phyloP scores from a whole-genome alignment of 2,113 vertebrate species.

The Carassius gibelio region DNA sequence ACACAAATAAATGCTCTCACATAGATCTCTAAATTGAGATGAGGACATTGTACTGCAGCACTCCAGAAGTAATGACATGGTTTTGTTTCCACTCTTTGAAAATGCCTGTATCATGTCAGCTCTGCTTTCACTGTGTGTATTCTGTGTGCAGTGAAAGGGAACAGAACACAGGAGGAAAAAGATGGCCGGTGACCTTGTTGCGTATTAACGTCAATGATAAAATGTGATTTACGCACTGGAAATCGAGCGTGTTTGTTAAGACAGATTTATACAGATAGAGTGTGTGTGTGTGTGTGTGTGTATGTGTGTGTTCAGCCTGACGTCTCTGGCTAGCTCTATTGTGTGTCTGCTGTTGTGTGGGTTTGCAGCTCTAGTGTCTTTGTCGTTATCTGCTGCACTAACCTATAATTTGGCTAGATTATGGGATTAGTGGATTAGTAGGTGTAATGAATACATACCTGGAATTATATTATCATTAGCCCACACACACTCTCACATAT shows the following conservation, averaged over 20 bases:
- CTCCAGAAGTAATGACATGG: conserved; percentile 50
- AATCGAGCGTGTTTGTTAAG: background rate
- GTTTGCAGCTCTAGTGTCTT: conserved; percentile 41
- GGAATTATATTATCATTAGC: conserved; percentile 29
- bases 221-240: conserved; percentile 38
- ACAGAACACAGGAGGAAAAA: conserved; percentile 47
- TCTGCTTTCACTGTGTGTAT: conserved; percentile 12
- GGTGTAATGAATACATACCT: conserved; percentile 43
- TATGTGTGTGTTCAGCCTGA: background rate
- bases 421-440: conserved; percentile 30
- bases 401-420: conserved; percentile 46
- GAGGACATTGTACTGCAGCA: conserved; percentile 5
- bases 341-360: conserved; percentile 31
- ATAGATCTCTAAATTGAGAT: background rate
- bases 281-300: background rate
- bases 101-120: conserved; percentile 6
- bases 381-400: conserved; percentile 18
- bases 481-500: background rate
- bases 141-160: conserved; percentile 34
- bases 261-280: background rate
- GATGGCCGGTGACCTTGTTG: conserved; percentile 51
- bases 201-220: conserved; percentile 36
- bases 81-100: conserved; percentile 41
- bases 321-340: conserved; percentile 14
- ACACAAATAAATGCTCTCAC: background rate